Percentiles rank a stretch among this genome's conserved stretches.
Conservation (phyloP, 2,888 invertebrate species). For the Leptarthrus brevirostris region DNA sequence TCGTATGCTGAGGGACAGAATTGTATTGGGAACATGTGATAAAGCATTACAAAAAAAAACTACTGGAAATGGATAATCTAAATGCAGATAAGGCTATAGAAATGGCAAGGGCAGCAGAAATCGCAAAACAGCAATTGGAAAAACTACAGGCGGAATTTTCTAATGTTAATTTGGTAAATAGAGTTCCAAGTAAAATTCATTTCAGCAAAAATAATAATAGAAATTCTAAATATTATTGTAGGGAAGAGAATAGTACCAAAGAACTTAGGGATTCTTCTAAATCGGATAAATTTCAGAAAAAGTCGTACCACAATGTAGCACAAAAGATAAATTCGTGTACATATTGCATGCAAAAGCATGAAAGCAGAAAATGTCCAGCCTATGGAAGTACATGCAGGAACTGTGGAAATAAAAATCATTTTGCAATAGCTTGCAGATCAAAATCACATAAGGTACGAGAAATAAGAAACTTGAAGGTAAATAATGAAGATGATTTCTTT, state of each 20-base stretch:
- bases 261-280: too few species aligned
- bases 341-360: not conserved
- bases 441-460: not conserved
- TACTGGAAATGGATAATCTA: not conserved
- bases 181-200: not conserved
- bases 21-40: not conserved
- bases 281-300: not conserved
- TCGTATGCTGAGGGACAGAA: not conserved
- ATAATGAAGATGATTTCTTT: not conserved
- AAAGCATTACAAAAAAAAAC: not conserved
- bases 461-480: not conserved
- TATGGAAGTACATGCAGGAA: not conserved
- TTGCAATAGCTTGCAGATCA: not conserved
- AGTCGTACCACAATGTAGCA: not conserved
- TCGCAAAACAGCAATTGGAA: not conserved
- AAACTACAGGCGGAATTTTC: not conserved
- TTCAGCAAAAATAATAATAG: not conserved
- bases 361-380: not conserved
- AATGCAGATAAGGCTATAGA: not conserved
- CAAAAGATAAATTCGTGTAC: not conserved
- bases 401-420: not conserved
- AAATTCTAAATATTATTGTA: too few species aligned
- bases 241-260: too few species aligned
- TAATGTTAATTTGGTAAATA: not conserved
- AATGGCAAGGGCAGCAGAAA: not conserved